Percentiles rank a stretch among this genome's conserved stretches.
These are phyloP conservation scores for Paralvinella palmiformis DNA, from an alignment of 1,140 invertebrate species.

Conservation along the genomic window DNA sequence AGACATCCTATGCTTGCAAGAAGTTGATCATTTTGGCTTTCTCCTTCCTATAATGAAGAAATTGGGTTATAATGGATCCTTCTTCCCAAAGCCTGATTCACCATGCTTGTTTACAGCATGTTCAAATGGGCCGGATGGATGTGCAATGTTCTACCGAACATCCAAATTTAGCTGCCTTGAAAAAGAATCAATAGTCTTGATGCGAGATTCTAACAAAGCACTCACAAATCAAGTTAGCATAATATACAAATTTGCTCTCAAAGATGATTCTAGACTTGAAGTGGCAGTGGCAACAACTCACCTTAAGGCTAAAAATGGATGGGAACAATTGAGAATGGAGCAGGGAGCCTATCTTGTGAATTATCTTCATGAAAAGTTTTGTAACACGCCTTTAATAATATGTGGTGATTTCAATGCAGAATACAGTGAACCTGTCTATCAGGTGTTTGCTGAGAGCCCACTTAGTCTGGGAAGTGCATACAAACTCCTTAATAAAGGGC, in stretches of 20 bases:
- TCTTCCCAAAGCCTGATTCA: constrained; percentile 72
- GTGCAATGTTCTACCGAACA: constrained; percentile 67
- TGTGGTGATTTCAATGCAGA: constrained; percentile 78
- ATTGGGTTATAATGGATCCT: constrained; percentile 65
- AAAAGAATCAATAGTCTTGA: constrained; percentile 61
- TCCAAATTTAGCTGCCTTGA: constrained; percentile 60
- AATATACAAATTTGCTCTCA: constrained; percentile 53
- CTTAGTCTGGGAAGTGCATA: constrained; percentile 46
- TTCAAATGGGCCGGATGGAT: constrained; percentile 67
- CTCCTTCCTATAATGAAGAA: constrained; percentile 58
- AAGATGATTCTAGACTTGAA: constrained; percentile 51
- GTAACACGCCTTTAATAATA: constrained; percentile 54
- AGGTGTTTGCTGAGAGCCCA: constrained; percentile 26
- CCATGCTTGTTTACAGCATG: constrained; percentile 62
- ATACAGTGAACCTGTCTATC: constrained; percentile 65
- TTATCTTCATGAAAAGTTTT: constrained; percentile 54
- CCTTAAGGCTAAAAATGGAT: constrained; percentile 65
- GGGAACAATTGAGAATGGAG: constrained; percentile 58
- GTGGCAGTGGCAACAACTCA: constrained; percentile 70
- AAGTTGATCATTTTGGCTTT: constrained; percentile 73
- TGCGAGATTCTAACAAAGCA: constrained; percentile 61
- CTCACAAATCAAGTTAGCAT: constrained; percentile 68
- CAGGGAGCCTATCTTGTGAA: constrained; percentile 68
- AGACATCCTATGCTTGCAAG: constrained; percentile 70
- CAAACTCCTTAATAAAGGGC: constrained; percentile 23